phyloP scores from a whole-genome alignment of 2,113 vertebrate genomes.

The Cyphomyrus plagiostoma region DNA sequence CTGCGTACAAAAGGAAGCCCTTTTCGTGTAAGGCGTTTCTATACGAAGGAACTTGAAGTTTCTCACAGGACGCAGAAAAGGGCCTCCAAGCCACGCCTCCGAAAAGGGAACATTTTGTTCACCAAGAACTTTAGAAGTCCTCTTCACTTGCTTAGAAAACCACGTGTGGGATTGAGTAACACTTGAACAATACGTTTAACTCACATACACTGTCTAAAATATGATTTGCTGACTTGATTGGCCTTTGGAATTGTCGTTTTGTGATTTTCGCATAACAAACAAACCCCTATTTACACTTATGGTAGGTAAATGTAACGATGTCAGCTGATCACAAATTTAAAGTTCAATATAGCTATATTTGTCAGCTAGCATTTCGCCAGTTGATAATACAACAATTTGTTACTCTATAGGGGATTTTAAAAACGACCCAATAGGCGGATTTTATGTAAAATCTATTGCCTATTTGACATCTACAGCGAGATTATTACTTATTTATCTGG shows the following conservation, averaged over 20 bases:
- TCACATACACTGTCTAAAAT: slow-evolving; percentile 29
- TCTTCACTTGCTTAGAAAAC: slow-evolving; percentile 46
- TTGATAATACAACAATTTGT: not conserved
- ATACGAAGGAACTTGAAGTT: slow-evolving; percentile 35
- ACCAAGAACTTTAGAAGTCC: slow-evolving; percentile 44
- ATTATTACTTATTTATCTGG: not conserved
- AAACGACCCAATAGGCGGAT: not conserved
- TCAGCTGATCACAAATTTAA: not conserved
- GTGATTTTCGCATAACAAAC: not conserved
- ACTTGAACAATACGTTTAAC: slow-evolving; percentile 36
- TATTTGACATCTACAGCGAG: not conserved
- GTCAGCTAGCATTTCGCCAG: not conserved
- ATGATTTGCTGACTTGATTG: slow-evolving; percentile 9
- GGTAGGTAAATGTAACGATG: not conserved
- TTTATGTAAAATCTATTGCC: not conserved
- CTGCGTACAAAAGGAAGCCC: not conserved
- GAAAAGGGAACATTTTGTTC: slow-evolving; percentile 61
- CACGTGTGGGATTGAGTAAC: slow-evolving; percentile 53
- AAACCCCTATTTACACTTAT: not conserved
- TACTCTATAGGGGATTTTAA: not conserved
- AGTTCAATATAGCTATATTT: not conserved
- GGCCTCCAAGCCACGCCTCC: slow-evolving; percentile 51
- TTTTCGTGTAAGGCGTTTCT: not conserved
- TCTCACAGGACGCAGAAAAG: slow-evolving; percentile 38
- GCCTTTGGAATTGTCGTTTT: not conserved